phyloP scores from a whole-genome alignment of 2,113 vertebrate genomes.

The Catharus minimus region DNA sequence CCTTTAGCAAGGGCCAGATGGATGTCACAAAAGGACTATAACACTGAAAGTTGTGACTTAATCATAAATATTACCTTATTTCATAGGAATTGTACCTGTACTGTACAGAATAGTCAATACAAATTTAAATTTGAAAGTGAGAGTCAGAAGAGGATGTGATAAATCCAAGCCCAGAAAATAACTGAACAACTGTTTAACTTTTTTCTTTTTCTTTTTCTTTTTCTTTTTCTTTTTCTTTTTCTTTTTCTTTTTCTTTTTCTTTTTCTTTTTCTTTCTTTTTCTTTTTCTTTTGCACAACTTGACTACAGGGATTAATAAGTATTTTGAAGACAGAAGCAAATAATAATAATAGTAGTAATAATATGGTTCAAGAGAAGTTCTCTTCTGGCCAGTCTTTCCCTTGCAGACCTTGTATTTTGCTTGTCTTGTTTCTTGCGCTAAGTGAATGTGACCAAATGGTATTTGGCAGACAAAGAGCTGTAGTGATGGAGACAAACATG shows the following conservation, averaged over 20 bases:
- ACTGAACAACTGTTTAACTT: not conserved
- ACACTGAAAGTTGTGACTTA: not conserved
- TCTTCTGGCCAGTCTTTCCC: not conserved
- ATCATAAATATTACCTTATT: not conserved
- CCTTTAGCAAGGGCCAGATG: not conserved
- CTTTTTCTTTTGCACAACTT: not conserved
- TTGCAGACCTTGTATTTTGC: not conserved
- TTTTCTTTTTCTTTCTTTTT: too few species aligned
- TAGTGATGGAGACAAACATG: not conserved
- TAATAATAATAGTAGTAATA: not conserved
- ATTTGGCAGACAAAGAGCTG: not conserved
- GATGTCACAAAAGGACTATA: not conserved
- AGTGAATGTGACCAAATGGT: not conserved
- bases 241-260: too few species aligned
- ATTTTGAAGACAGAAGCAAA: not conserved
- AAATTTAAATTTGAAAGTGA: not conserved
- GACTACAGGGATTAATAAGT: not conserved
- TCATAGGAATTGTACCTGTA: not conserved
- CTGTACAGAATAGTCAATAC: not conserved
- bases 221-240: too few species aligned
- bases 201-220: too few species aligned
- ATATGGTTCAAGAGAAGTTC: not conserved
- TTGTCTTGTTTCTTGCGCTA: not conserved
- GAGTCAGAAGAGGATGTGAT: not conserved
- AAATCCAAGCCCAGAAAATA: not conserved